Percentiles rank a stretch among this genome's conserved stretches.
Evolutionary conservation across 2,888 invertebrate genomes (phyloP).

Genomic region (Pyrgus malvae): DNA sequence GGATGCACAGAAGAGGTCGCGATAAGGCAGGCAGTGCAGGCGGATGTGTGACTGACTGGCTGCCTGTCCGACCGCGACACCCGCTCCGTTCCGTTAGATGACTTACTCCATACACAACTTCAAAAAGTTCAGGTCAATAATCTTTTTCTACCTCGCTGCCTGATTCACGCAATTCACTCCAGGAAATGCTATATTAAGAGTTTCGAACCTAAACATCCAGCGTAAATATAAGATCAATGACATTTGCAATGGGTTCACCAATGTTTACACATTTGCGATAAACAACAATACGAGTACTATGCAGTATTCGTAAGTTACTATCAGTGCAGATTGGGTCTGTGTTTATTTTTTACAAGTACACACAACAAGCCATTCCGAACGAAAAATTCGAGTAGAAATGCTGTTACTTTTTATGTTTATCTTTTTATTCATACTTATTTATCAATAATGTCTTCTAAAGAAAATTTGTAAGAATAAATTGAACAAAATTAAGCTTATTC

Average conservation of each 20-base stretch:
- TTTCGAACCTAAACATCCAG: slow-evolving; percentile 16
- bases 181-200: background rate
- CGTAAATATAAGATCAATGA: slow-evolving; percentile 19
- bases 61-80: slow-evolving; percentile 41
- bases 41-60: slow-evolving; percentile 54
- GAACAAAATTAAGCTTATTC: too few species aligned
- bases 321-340: too few species aligned
- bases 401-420: too few species aligned
- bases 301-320: background rate
- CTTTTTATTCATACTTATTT: too few species aligned
- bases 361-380: too few species aligned
- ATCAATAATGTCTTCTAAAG: too few species aligned
- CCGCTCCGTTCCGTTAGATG: slow-evolving; percentile 33
- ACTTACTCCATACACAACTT: background rate
- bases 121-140: slow-evolving; percentile 9
- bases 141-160: slow-evolving; percentile 6
- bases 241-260: slow-evolving; percentile 7
- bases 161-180: background rate
- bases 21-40: slow-evolving; percentile 35
- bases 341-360: too few species aligned
- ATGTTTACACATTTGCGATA: background rate
- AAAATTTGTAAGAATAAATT: too few species aligned
- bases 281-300: too few species aligned
- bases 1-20: slow-evolving; percentile 35
- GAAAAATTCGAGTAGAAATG: too few species aligned